A percentile compares a stretch with the other conserved stretches of the same genome.
These are phyloP conservation scores for Plagiodera versicolora DNA, from an alignment of 2,888 invertebrate species.

Conservation along the genomic window DNA sequence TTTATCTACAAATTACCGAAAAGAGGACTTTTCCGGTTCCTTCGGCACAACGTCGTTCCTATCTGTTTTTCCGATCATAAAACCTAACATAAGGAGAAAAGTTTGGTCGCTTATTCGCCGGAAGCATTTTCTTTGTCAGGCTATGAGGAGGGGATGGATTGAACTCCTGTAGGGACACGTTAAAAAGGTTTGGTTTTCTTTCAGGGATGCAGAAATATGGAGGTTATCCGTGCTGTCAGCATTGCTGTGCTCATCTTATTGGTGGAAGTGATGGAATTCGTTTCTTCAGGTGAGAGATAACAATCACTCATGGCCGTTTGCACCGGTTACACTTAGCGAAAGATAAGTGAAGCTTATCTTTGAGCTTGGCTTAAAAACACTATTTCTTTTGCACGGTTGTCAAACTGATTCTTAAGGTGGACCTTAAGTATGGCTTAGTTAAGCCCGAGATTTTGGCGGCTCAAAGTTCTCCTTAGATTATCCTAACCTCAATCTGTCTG, in stretches of 20 bases:
- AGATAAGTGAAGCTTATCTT: no score
- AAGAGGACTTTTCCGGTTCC: slow-evolving; percentile 23
- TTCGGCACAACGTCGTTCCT: background rate
- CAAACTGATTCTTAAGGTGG: no score
- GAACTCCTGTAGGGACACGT: background rate
- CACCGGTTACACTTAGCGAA: no score
- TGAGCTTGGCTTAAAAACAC: no score
- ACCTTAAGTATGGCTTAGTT: no score
- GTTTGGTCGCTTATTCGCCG: background rate
- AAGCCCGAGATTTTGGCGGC: no score
- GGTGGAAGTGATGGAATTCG: slow-evolving; percentile 26
- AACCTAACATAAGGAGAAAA: background rate
- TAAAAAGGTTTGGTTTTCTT: slow-evolving; percentile 37
- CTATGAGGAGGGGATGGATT: background rate
- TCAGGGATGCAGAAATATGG: slow-evolving; percentile 52
- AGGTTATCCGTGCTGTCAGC: slow-evolving; percentile 35
- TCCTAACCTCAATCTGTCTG: no score
- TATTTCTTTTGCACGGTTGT: no score
- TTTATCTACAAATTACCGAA: slow-evolving; percentile 37
- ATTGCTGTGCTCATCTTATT: slow-evolving; percentile 29
- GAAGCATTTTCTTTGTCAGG: background rate
- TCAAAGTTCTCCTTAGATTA: no score
- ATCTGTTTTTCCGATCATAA: background rate
- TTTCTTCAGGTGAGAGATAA: slow-evolving; percentile 36
- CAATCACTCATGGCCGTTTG: no score